Evolutionary conservation across 2,888 invertebrate species (phyloP).

Genomic region (Tetramorium bicarinatum): DNA sequence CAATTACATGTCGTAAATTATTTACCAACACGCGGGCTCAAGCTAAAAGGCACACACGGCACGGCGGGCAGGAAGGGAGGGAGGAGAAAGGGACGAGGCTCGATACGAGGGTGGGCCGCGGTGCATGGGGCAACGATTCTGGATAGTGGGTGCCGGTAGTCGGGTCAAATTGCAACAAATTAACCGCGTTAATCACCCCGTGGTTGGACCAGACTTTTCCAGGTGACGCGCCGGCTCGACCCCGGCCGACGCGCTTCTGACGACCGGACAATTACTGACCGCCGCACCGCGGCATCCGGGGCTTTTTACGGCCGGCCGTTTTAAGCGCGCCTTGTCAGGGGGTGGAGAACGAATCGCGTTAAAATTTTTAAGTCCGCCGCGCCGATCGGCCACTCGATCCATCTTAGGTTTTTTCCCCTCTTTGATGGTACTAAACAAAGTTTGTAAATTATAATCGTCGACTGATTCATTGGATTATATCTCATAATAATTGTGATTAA

Average conservation of each 20-base stretch:
- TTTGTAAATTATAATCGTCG: not conserved
- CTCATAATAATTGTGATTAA: not conserved
- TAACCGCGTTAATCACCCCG: slow-evolving; percentile 83
- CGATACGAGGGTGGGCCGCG: slow-evolving; percentile 32
- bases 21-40: slow-evolving; percentile 76
- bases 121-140: slow-evolving; percentile 54
- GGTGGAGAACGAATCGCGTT: slow-evolving; percentile 40
- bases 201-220: slow-evolving; percentile 77
- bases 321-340: slow-evolving; percentile 50
- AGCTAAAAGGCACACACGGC: slow-evolving; percentile 23
- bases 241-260: slow-evolving; percentile 44
- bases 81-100: slow-evolving; percentile 32
- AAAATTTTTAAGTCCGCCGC: slow-evolving; percentile 65
- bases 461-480: not conserved
- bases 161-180: slow-evolving; percentile 83
- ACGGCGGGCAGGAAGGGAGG: not conserved
- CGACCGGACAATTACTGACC: slow-evolving; percentile 68
- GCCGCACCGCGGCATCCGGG: slow-evolving; percentile 29
- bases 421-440: not conserved
- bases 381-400: not conserved
- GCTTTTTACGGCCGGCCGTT: slow-evolving; percentile 66
- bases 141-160: slow-evolving; percentile 70
- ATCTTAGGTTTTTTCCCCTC: not conserved
- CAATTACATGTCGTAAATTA: slow-evolving; percentile 82
- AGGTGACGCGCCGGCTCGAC: slow-evolving; percentile 49